Base-by-base conservation (phyloP, 2,888 invertebrate species). In the Hyposoter didymator region DNA sequence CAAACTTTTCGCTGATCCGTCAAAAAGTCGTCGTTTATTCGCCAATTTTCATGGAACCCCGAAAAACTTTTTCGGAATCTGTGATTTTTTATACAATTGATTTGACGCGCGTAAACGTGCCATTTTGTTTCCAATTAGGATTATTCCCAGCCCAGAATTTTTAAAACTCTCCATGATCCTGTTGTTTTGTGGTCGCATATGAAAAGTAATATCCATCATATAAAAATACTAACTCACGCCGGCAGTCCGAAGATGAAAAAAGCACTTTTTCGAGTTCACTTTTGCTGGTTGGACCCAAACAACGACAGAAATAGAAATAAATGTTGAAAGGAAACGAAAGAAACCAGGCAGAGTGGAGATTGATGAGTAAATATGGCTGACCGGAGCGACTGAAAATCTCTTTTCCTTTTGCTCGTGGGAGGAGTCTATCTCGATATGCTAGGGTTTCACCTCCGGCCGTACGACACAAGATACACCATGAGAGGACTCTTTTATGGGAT, bases 211-310 rank as follows among this genome's bases (percentile, higher is more conserved):
- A 43, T 43, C 19, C 7, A 35, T 28, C 28, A 35, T 10, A 35
- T 39, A 39, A 72, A 72, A 32, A 52, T 28, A 22, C 22, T 22
- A 4, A 55, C 55, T 10, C 62, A 45, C 45, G 17, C 47, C 19
- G 19, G 14, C 49, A 39, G 49, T 66, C 19, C 64, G 47, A 47
- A 64, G 32, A 49, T 49, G 32, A 35, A 45, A 49, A 49, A 49
- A 39, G 49, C 17, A 28, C 62, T 73, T 72, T n/a, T 52, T 72
- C 22, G 22, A 17, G 28, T 90, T 89, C 88, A 86, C 90, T 90
- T 90, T 90, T 88, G 76, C 72, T 78, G 72, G 55, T 66, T 82
- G 81, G 76, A 69, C 80, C 74, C 45, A 66, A 72, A 64, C 28
- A 2, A 74, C 19, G 59, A 28, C 14, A 19, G 43, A 43, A 28